Conservation (phyloP, 2,888 invertebrate genomes). For the Hemithea aestivaria region DNA sequence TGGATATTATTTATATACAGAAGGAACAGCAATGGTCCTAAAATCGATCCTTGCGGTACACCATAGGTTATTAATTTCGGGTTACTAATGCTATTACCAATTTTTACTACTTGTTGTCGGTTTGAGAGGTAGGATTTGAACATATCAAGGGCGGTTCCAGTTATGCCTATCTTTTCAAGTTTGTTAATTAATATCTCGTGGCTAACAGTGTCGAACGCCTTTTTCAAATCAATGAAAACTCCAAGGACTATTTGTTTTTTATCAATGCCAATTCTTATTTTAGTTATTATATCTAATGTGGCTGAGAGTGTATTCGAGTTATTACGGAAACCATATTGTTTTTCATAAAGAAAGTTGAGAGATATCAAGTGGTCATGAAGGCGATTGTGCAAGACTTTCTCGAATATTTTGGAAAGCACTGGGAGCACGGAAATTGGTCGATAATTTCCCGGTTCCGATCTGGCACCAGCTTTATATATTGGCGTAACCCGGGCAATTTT, state of each 20-base stretch:
- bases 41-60: no score
- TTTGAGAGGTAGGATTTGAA: slow-evolving; percentile 6
- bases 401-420: slow-evolving; percentile 11
- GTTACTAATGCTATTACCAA: no score
- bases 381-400: slow-evolving; percentile 8
- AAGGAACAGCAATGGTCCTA: no score
- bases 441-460: slow-evolving; percentile 10
- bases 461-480: slow-evolving; percentile 10
- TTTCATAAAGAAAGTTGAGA: slow-evolving; percentile 3
- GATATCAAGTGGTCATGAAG: slow-evolving; percentile 2
- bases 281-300: slow-evolving; percentile 8
- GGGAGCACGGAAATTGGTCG: slow-evolving; percentile 2
- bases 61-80: no score
- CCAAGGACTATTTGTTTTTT: slow-evolving; percentile 8
- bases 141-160: slow-evolving; percentile 1
- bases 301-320: slow-evolving; percentile 17
- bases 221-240: slow-evolving; percentile 10
- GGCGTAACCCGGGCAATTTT: not conserved
- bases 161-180: slow-evolving; percentile 3
- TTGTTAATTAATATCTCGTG: slow-evolving; percentile 3
- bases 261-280: slow-evolving; percentile 8
- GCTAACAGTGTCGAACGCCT: slow-evolving; percentile 10
- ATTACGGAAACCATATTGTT: slow-evolving; percentile 15
- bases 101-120: slow-evolving; percentile 6
- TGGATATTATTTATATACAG: no score